Percentiles rank a stretch among this genome's conserved stretches.
These are phyloP conservation scores for Heliconius ethilla DNA, from an alignment of 2,888 invertebrate species.

Conservation along the genomic window DNA sequence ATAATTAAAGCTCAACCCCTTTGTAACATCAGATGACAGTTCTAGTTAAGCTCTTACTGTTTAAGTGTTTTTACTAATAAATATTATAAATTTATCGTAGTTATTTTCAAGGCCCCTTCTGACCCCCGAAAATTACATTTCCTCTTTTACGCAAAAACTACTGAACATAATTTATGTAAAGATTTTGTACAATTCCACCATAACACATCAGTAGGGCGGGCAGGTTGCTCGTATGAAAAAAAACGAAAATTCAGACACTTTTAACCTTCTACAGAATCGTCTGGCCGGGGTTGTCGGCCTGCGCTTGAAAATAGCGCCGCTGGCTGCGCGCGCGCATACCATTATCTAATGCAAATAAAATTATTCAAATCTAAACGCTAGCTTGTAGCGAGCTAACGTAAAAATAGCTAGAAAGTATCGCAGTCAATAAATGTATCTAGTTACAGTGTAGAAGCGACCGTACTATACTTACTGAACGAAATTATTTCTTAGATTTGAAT, in stretches of 20 bases:
- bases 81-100: not conserved
- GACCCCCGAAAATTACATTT: not conserved
- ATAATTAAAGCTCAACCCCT: not conserved
- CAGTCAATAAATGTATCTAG: constrained; percentile 21
- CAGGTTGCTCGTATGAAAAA: not conserved
- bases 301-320: constrained; percentile 40
- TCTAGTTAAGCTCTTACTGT: not conserved
- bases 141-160: not conserved
- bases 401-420: constrained; percentile 19
- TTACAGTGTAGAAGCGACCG: not conserved
- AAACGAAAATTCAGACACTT: constrained; percentile 2
- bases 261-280: constrained; percentile 33
- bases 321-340: constrained; percentile 37
- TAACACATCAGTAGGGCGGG: not conserved
- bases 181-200: not conserved
- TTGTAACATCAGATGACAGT: not conserved
- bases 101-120: not conserved
- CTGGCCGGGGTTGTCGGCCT: constrained; percentile 44
- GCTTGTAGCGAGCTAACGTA: constrained; percentile 24
- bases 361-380: constrained; percentile 32
- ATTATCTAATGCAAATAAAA: constrained; percentile 41
- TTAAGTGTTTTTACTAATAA: not conserved
- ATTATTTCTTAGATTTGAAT: not conserved
- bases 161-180: not conserved
- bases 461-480: not conserved